A percentile compares a stretch with the other conserved stretches of the same genome.
phyloP scores from a whole-genome alignment of 2,113 vertebrate genomes.

The Zapornia atra region DNA sequence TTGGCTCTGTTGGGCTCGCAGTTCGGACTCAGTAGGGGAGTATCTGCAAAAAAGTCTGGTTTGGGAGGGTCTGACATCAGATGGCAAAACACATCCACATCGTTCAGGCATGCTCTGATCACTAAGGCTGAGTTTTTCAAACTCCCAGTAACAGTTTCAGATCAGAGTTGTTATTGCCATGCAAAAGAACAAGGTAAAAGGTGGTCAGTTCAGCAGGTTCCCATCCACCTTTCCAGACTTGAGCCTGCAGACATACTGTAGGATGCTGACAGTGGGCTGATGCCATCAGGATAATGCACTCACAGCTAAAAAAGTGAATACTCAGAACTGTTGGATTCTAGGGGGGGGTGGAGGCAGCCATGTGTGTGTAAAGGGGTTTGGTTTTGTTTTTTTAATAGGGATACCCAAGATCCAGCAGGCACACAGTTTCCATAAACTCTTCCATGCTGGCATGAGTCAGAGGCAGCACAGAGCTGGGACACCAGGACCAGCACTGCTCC shows the following conservation, averaged over 20 bases:
- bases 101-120: accelerated
- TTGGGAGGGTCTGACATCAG: not conserved
- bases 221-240: not conserved
- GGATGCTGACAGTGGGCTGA: not conserved
- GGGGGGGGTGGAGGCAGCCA: no score
- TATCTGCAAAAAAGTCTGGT: not conserved
- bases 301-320: not conserved
- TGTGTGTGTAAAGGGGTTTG: no score
- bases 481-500: not conserved
- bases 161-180: accelerated
- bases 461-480: accelerated
- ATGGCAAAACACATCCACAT: accelerated
- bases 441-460: accelerated
- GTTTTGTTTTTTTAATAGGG: not conserved
- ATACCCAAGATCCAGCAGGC: not conserved
- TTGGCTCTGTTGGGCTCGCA: not conserved
- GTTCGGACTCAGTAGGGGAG: not conserved
- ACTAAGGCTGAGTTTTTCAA: not conserved
- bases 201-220: not conserved
- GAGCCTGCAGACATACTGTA: not conserved
- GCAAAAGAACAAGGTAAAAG: not conserved
- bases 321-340: accelerated
- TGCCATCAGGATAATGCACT: accelerated
- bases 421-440: not conserved
- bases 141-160: not conserved